Base-by-base conservation (phyloP, 2,888 invertebrate genomes). In the Cotesia congregata region DNA sequence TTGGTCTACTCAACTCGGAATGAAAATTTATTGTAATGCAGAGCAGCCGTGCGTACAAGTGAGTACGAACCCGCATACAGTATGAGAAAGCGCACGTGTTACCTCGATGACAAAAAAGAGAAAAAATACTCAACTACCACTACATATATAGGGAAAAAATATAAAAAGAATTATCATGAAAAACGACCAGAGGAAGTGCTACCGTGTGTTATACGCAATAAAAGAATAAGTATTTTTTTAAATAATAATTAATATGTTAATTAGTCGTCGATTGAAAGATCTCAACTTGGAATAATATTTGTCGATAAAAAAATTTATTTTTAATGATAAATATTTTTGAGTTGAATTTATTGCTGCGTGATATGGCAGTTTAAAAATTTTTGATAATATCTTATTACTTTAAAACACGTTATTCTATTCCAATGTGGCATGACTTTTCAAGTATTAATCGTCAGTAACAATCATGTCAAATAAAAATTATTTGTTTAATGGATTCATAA, bases 21-120 rank as follows among this genome's bases (percentile, higher is more conserved):
- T 79, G 80, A 81, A 79, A 81, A 81, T 81, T 81, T 80, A 81
- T 81, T 80, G 40, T 80, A 81, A 81, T 80, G 72, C 65, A 41
- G 76, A 70, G 50, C 78, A 78, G 61, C 76, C 67, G 67, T 78
- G 79, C 77, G 77, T 79, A 77, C 30, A 61, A 59, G 65, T 50
- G 62, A 64, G 60, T 69, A 59, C 50, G 59, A 70, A 20, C 76
- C 77, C 79, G 77, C 76, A 78, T 77, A 50, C 62, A 73, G 62
- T 39, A 38, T 72, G 40, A 67, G 72, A 69, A 40, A 59, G 74
- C 77, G 80, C 80, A 80, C 81, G 80, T 80, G 81, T 80, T 77
- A 75, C 68, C 64, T 69, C 74, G 69, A 73, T 61, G 65, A 67
- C 64, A 67, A 77, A 38, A 71, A 59, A 72, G 50, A 73, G 17